These are phyloP conservation scores for Phylloscopus trochiloides DNA, from an alignment of 2,113 vertebrate genomes.

Conservation along the genomic window DNA sequence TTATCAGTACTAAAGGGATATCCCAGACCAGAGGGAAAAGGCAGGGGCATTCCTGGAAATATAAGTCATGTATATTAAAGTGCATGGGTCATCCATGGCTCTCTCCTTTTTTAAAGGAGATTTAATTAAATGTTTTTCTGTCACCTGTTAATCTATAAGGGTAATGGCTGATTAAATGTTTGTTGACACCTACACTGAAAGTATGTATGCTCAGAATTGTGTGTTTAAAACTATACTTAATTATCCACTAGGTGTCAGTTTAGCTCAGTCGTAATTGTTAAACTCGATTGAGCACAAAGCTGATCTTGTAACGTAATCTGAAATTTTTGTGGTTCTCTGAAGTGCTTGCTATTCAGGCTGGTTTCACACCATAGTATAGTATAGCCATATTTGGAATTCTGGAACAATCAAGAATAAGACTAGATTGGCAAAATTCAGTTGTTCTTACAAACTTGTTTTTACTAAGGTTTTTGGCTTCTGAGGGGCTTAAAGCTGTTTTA, in stretches of 20 bases:
- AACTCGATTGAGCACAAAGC: background rate
- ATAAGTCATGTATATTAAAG: background rate
- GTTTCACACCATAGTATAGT: background rate
- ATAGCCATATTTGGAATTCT: background rate
- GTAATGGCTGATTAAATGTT: background rate
- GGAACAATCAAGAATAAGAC: background rate
- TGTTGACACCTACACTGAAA: background rate
- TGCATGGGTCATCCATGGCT: background rate
- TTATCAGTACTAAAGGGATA: background rate
- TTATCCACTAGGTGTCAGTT: constrained; percentile 42
- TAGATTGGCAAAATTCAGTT: background rate
- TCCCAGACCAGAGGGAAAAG: background rate
- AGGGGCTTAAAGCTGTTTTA: background rate
- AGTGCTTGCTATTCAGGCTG: background rate
- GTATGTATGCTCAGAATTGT: background rate
- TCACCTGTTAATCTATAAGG: background rate
- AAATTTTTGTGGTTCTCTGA: background rate
- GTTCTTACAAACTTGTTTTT: background rate
- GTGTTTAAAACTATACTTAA: background rate
- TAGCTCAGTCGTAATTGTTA: background rate
- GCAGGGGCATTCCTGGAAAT: background rate
- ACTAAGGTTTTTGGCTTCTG: background rate
- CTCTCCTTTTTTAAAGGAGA: background rate
- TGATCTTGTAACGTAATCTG: background rate
- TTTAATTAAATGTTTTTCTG: background rate